Conservation (phyloP, 2,113 vertebrate species). For the Nibea coibor region DNA sequence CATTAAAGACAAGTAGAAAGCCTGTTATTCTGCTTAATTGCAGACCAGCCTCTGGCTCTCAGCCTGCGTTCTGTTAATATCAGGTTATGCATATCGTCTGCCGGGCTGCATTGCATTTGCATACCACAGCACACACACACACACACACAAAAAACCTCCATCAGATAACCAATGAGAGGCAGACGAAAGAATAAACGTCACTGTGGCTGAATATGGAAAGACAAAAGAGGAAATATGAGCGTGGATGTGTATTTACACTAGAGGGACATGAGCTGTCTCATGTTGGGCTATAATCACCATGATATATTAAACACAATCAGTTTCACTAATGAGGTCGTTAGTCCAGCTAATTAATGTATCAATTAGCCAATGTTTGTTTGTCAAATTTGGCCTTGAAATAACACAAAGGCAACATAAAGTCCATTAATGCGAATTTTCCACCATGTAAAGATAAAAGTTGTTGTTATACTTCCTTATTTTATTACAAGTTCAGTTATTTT, state of each 20-base stretch:
- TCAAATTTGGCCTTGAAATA: not conserved
- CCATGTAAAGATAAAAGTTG: too few species aligned
- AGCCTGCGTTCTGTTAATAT: conserved; percentile 1
- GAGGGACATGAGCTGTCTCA: not conserved
- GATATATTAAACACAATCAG: not conserved
- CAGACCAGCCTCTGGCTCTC: conserved; percentile 1
- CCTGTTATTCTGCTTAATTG: not conserved
- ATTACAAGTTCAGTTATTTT: not conserved
- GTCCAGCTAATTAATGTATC: not conserved
- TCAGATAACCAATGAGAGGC: conserved; percentile 48
- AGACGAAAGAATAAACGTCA: not conserved
- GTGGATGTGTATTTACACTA: not conserved
- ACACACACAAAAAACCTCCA: not conserved
- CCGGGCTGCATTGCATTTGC: conserved; percentile 13
- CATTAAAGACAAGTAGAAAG: not conserved
- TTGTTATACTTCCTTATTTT: not conserved
- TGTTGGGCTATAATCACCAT: not conserved
- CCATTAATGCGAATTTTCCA: not conserved
- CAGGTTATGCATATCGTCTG: conserved; percentile 2
- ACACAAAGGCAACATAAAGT: not conserved
- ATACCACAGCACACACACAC: conserved; percentile 2
- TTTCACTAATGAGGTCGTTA: conserved; percentile 17
- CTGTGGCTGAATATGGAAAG: not conserved
- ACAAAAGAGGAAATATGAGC: conserved; percentile 1
- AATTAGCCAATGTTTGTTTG: conserved; percentile 7